Conservation (phyloP, 2,888 invertebrate species). For the Thalpophila matura region DNA sequence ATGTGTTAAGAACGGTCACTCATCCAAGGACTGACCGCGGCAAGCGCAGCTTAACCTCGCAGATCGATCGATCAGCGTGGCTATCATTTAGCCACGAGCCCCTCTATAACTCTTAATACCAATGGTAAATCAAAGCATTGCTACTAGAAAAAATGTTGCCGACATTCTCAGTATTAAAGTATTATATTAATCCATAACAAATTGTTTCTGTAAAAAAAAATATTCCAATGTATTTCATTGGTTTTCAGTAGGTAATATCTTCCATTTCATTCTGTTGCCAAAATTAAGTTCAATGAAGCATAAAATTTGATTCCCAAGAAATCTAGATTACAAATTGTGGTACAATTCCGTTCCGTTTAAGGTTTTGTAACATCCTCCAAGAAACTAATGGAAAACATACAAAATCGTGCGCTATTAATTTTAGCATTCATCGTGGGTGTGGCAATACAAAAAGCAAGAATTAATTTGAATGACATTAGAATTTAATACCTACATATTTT, state of each 20-base stretch:
- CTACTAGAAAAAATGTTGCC: not conserved
- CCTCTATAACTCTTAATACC: too few relatives aligned
- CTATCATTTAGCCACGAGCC: too few relatives aligned
- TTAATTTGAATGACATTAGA: too few relatives aligned
- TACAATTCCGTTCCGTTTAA: slow-evolving; percentile 2
- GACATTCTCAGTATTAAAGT: not conserved
- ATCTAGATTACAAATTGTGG: slow-evolving; percentile 10
- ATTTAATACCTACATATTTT: too few relatives aligned
- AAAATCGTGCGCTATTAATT: not conserved
- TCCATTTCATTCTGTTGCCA: slow-evolving; percentile 6
- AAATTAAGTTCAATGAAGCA: slow-evolving; percentile 26
- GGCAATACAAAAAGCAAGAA: too few relatives aligned
- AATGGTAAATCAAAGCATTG: not conserved
- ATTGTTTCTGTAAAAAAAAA: not conserved
- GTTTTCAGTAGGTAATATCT: not conserved
- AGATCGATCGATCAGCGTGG: too few relatives aligned
- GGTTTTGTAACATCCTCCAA: slow-evolving; percentile 13
- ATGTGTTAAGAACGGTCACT: too few relatives aligned
- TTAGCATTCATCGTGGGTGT: too few relatives aligned
- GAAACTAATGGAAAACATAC: slow-evolving; percentile 30
- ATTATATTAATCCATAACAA: not conserved
- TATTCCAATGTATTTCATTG: not conserved
- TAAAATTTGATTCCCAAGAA: slow-evolving; percentile 29
- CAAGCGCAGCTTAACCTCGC: too few relatives aligned
- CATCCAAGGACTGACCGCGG: too few relatives aligned